phyloP scores from a whole-genome alignment of 2,113 vertebrate genomes.

The Notothenia coriiceps region DNA sequence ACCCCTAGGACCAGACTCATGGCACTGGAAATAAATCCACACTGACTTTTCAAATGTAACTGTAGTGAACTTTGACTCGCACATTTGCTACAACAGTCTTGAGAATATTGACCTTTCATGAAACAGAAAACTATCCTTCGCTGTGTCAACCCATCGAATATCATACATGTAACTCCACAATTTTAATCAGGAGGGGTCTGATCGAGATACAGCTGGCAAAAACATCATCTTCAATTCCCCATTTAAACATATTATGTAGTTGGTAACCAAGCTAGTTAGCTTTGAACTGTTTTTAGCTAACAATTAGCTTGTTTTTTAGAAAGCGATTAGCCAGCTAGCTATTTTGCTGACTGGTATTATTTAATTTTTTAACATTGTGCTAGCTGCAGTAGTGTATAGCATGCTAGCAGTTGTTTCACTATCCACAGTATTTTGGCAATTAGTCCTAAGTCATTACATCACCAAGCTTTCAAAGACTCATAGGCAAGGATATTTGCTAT shows the following conservation, averaged over 20 bases:
- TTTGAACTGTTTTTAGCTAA: background rate
- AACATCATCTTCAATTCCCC: background rate
- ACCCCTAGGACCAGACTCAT: slow-evolving; percentile 5
- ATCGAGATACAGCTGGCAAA: background rate
- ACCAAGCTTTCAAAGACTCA: background rate
- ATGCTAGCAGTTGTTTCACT: background rate
- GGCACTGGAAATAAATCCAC: slow-evolving; percentile 15
- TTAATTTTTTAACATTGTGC: background rate
- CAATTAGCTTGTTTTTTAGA: too few species aligned
- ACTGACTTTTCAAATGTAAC: slow-evolving; percentile 33
- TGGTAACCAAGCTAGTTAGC: background rate
- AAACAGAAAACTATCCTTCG: background rate
- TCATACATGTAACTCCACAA: too few species aligned
- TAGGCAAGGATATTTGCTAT: too few species aligned
- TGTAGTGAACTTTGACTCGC: slow-evolving; percentile 5
- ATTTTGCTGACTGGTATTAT: background rate
- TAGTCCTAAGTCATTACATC: background rate
- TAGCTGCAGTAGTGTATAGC: background rate
- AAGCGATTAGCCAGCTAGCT: background rate
- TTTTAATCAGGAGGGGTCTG: too few species aligned
- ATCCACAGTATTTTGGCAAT: too few species aligned
- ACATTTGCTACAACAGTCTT: slow-evolving; percentile 1
- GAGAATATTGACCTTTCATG: slow-evolving; percentile 7
- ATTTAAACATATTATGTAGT: background rate
- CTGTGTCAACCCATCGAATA: background rate